These are phyloP conservation scores for Thrips palmi DNA, from an alignment of 1,140 invertebrate species.

Conservation along the genomic window DNA sequence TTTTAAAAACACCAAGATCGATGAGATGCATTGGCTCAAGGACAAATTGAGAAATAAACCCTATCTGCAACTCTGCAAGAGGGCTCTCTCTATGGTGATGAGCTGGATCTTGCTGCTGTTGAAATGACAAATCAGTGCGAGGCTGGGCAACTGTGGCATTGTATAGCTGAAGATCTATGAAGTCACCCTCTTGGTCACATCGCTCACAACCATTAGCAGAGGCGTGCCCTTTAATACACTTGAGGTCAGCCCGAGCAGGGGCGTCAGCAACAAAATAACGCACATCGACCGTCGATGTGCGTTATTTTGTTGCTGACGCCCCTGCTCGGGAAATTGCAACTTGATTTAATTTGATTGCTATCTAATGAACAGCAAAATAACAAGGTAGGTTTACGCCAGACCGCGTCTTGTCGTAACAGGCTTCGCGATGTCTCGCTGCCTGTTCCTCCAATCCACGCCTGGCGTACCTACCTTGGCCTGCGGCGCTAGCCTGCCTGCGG, in stretches of 20 bases:
- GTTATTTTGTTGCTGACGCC: too few species aligned
- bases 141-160: not conserved
- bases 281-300: too few species aligned
- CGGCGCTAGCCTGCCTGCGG: too few species aligned
- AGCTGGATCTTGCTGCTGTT: not conserved
- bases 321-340: too few species aligned
- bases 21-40: not conserved
- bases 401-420: too few species aligned
- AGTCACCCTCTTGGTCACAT: not conserved
- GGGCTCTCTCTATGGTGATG: not conserved
- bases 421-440: too few species aligned
- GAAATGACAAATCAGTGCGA: not conserved
- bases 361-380: too few species aligned
- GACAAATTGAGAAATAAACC: not conserved
- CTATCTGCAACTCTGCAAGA: not conserved
- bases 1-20: not conserved
- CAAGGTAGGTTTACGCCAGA: too few species aligned
- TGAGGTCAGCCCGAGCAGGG: not conserved
- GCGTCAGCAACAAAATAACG: too few species aligned
- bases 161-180: not conserved
- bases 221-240: not conserved
- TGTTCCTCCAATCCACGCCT: too few species aligned
- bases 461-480: too few species aligned
- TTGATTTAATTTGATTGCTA: too few species aligned
- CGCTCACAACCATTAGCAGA: not conserved